Conservation (phyloP, 1,140 invertebrate genomes). For the Drosophila jambulina region DNA sequence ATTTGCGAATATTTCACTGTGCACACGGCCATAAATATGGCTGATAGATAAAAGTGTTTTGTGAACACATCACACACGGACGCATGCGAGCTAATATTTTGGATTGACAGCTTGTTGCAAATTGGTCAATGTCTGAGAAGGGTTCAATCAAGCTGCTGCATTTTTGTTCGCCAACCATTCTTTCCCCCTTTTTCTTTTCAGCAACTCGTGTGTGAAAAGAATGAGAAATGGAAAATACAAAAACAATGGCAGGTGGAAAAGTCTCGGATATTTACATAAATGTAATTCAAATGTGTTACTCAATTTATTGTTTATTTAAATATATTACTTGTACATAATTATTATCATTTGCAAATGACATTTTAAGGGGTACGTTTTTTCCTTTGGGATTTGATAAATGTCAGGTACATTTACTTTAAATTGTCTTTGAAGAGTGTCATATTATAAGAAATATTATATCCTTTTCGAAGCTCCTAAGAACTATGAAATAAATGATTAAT, state of each 20-base stretch:
- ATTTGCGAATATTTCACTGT: conserved; percentile 61
- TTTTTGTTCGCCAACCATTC: not conserved
- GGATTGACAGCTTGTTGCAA: conserved; percentile 50
- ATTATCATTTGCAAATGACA: not conserved
- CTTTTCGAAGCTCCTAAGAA: not conserved
- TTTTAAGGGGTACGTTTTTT: not conserved
- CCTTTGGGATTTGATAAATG: not conserved
- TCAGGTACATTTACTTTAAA: no score
- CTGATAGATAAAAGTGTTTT: conserved; percentile 46
- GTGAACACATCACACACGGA: conserved; percentile 19
- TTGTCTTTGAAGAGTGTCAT: not conserved
- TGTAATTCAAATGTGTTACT: no score
- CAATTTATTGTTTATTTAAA: not conserved
- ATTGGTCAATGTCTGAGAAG: conserved; percentile 44
- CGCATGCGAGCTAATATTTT: conserved; percentile 38
- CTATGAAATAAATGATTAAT: not conserved
- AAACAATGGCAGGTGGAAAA: conserved; percentile 14
- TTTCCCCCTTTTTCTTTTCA: not conserved
- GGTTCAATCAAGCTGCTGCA: conserved; percentile 33
- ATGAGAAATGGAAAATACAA: conserved; percentile 10
- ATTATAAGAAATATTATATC: not conserved
- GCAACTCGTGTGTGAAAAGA: not conserved
- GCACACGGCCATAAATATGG: conserved; percentile 37
- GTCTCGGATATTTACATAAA: not conserved
- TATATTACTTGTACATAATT: no score